Conservation (phyloP, 2,888 invertebrate species). For the Aproaerema taeniolella region DNA sequence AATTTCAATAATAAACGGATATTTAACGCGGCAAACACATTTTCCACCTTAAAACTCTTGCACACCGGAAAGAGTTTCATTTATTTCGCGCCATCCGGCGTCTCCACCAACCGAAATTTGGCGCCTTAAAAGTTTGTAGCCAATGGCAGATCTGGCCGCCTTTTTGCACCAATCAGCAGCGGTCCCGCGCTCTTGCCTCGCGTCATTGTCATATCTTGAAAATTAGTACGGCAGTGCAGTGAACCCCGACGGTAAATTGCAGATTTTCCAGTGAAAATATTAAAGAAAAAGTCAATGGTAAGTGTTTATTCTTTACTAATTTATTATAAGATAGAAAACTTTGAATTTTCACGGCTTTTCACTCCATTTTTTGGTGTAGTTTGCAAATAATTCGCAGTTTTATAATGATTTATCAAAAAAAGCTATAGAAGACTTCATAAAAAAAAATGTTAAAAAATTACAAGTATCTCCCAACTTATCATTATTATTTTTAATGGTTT, state of each 20-base stretch:
- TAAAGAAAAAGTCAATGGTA: conserved; percentile 51
- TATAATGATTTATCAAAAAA: conserved; percentile 1
- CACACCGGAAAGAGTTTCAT: conserved; percentile 64
- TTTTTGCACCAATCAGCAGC: conserved; percentile 64
- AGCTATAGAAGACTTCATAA: too few relatives aligned
- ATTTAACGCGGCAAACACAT: conserved; percentile 58
- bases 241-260: conserved; percentile 72
- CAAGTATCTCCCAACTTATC: too few relatives aligned
- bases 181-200: conserved; percentile 74
- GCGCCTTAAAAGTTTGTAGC: conserved; percentile 60
- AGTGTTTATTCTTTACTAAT: conserved; percentile 32
- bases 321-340: conserved; percentile 19
- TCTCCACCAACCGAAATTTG: conserved; percentile 75
- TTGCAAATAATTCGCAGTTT: conserved; percentile 9
- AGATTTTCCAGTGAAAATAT: conserved; percentile 62
- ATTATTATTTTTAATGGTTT: too few relatives aligned
- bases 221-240: conserved; percentile 74
- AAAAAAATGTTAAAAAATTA: too few relatives aligned
- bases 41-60: conserved; percentile 63
- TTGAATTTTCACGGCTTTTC: conserved; percentile 24
- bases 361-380: conserved; percentile 18
- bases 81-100: conserved; percentile 72
- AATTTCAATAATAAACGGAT: conserved; percentile 34
- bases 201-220: conserved; percentile 75
- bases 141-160: conserved; percentile 67